These are phyloP conservation scores for Coracopsis vasa DNA, from an alignment of 2,113 vertebrate species.

Conservation along the genomic window DNA sequence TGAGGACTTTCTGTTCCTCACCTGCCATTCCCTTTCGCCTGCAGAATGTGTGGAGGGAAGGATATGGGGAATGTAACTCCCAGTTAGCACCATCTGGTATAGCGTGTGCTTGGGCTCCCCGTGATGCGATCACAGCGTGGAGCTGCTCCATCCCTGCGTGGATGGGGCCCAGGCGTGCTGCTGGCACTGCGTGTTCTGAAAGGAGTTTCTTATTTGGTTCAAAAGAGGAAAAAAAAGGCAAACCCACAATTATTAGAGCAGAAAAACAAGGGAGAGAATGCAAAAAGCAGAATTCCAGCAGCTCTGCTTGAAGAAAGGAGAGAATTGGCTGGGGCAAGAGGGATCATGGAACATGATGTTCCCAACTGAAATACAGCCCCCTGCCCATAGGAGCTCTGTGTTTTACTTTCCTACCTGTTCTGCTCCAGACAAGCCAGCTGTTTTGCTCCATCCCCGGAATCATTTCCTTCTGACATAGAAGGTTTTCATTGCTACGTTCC, in stretches of 20 bases:
- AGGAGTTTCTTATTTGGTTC: not conserved
- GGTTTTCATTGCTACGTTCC: conserved; percentile 32
- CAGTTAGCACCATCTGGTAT: not conserved
- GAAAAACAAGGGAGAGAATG: not conserved
- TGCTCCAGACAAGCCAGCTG: not conserved
- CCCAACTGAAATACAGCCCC: not conserved
- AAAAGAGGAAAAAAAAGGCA: not conserved
- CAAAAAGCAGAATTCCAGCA: not conserved
- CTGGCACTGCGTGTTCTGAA: not conserved
- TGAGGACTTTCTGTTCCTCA: not conserved
- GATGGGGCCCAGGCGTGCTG: not conserved
- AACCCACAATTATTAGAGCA: not conserved
- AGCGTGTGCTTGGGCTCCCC: not conserved
- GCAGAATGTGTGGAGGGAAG: not conserved
- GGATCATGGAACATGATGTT: not conserved
- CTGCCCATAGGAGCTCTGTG: not conserved
- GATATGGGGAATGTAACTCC: not conserved
- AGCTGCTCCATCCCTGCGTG: not conserved
- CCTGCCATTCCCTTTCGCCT: not conserved
- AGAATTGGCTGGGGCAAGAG: not conserved
- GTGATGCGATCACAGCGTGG: not conserved
- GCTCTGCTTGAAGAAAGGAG: not conserved
- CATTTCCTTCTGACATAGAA: not conserved
- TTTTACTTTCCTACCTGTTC: not conserved
- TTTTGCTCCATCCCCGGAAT: not conserved